Base-by-base conservation (phyloP, 2,888 invertebrate species). In the Tridacna crocea region DNA sequence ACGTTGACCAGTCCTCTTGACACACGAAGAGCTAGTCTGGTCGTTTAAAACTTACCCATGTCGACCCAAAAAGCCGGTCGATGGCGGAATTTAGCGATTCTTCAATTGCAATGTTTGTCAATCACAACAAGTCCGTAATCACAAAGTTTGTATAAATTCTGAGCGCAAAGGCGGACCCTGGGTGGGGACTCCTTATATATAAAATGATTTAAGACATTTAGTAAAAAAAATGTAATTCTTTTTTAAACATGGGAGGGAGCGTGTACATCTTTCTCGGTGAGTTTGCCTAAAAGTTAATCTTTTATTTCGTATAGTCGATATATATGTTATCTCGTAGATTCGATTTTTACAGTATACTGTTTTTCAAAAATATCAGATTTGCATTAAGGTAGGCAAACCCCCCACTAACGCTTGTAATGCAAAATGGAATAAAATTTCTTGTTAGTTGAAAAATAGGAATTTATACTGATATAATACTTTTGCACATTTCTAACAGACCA, bases 41-140 rank as follows among this genome's bases (percentile, higher is more conserved):
- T n/a, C 0, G 47, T 4, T 19, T 2, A 1, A 22, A 10, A 70
- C 22, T 70, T 70, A 26, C 70, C 70, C 48, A 51, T 24, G 51
- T 13, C 17, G 51, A 48, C 24, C 10, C 47, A 36, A 48, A 19
- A 51, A 70, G 51, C 77, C 60, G 51, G 47, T 24, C 63, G 27
- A 63, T 36, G 58, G 60, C 36, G 82, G 82, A 82, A 82, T 82
- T 72, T 82, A 65, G 76, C 75, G 72, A 79, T 51, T n/a, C 79
- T 55, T 82, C 82, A 74, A 82, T 82, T 75, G 79, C 60, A 19
- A 24, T 76, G 79, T 82, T 82, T 82, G 66, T 26, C 15, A 55
- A 8, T 17, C 27, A 26, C 76, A 79, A 82, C 82, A 79, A 73
- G 79, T 58, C 63, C 36, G 73, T 82, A 79, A 82, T 82, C 79